Conservation (phyloP, 2,113 vertebrate genomes). For the Phalacrocorax aristotelis region DNA sequence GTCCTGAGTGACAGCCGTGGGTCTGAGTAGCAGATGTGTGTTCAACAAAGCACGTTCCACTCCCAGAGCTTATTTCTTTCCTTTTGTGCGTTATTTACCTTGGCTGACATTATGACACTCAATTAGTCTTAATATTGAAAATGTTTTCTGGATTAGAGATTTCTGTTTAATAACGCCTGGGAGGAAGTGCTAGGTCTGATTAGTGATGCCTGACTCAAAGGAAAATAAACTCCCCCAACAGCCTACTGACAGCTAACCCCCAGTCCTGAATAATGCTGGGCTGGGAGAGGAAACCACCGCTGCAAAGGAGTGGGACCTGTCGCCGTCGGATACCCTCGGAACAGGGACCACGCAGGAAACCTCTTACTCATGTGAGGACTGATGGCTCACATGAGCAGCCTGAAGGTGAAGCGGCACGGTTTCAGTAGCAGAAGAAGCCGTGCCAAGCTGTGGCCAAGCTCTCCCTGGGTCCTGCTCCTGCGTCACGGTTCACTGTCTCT, state of each 20-base stretch:
- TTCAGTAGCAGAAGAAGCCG: background rate
- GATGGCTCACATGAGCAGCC: background rate
- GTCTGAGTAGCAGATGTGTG: background rate
- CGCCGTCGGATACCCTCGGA: rapidly evolving
- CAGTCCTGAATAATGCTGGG: background rate
- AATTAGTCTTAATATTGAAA: conserved; percentile 52
- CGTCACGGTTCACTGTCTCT: background rate
- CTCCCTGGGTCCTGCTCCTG: background rate
- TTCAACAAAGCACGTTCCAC: background rate
- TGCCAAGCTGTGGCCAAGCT: background rate
- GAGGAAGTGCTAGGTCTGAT: background rate
- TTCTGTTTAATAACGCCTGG: conserved; percentile 32
- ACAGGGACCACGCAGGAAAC: rapidly evolving
- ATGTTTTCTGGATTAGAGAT: conserved; percentile 53
- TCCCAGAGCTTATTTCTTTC: conserved; percentile 32
- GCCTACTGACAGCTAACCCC: background rate
- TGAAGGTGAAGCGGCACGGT: background rate
- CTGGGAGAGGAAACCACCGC: background rate
- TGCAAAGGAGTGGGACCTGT: background rate
- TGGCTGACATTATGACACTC: conserved; percentile 37
- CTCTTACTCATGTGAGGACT: background rate
- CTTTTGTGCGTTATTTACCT: conserved; percentile 39
- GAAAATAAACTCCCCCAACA: conserved; percentile 1
- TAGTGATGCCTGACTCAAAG: conserved; percentile 3
- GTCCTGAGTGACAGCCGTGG: background rate